These are phyloP conservation scores for Drosophila arizonae DNA, from an alignment of 1,140 invertebrate genomes.

Conservation along the genomic window DNA sequence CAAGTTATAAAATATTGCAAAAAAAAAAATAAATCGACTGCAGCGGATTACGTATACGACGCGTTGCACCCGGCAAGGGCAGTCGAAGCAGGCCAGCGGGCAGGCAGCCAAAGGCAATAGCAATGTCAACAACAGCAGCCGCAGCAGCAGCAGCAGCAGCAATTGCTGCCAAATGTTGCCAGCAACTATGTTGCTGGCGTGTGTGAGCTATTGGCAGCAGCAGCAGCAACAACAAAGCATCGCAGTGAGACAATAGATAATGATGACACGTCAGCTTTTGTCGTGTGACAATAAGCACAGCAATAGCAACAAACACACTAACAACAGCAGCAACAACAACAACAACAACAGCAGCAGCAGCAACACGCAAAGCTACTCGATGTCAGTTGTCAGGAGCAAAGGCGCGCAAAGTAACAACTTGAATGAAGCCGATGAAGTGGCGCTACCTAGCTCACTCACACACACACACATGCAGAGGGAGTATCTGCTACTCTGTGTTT, in stretches of 20 bases:
- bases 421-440: conserved; percentile 43
- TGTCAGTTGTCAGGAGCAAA: conserved; percentile 65
- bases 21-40: conserved; percentile 20
- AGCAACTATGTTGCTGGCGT: conserved; percentile 51
- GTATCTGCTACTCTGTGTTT: neutral
- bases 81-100: conserved; percentile 4
- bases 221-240: conserved; percentile 23
- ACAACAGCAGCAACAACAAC: conserved; percentile 20
- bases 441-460: neutral
- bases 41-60: conserved; percentile 42
- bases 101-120: conserved; percentile 31
- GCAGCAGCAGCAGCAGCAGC: conserved; percentile 23
- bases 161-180: conserved; percentile 30
- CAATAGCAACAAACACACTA: conserved; percentile 26
- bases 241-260: conserved; percentile 66
- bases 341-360: conserved; percentile 31
- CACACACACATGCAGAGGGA: neutral
- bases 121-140: conserved; percentile 41
- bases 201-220: conserved; percentile 38
- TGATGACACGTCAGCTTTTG: conserved; percentile 76
- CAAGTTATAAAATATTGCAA: conserved; percentile 10
- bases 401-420: conserved; percentile 61
- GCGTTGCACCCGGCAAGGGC: conserved; percentile 12
- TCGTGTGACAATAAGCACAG: conserved; percentile 64
- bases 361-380: conserved; percentile 58